Evolutionary conservation across 2,113 vertebrate species (phyloP).

Genomic region (Atherinomorus stipes): DNA sequence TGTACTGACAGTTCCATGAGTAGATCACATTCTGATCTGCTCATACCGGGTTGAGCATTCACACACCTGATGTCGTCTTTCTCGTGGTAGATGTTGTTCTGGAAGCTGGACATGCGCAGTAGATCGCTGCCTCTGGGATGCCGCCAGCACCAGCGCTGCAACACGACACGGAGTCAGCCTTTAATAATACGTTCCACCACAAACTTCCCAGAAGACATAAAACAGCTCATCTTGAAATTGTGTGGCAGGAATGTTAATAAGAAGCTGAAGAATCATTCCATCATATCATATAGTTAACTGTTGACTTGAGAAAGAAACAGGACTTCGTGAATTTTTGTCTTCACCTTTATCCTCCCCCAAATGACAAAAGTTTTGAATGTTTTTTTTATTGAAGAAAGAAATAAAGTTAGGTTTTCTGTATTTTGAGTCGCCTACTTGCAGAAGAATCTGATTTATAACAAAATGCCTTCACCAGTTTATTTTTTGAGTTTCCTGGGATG

Average conservation of each 20-base stretch:
- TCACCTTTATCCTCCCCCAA: not conserved
- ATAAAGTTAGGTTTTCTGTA: no score
- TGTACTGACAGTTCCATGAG: no score
- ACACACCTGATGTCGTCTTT: slow-evolving; percentile 91
- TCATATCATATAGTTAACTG: not conserved
- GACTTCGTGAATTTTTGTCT: not conserved
- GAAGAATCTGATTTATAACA: not conserved
- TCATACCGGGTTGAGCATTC: not conserved
- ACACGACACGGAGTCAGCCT: slow-evolving; percentile 15
- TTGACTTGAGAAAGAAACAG: not conserved
- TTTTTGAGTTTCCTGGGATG: not conserved
- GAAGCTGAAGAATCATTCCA: not conserved
- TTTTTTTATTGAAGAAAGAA: no score
- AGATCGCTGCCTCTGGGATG: slow-evolving; percentile 90
- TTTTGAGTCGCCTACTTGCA: no score
- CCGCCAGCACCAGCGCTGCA: slow-evolving; percentile 91
- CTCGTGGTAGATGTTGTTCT: slow-evolving; percentile 91
- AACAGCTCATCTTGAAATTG: slow-evolving; percentile 16
- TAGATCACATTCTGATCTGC: no score
- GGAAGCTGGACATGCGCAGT: slow-evolving; percentile 89
- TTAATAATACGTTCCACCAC: slow-evolving; percentile 7
- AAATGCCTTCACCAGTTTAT: not conserved
- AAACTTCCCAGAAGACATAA: not conserved
- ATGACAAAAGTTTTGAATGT: no score
- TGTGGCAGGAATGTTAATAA: slow-evolving; percentile 34